These are phyloP conservation scores for Prunella fulvescens DNA, from an alignment of 2,113 vertebrate genomes.

Conservation along the genomic window DNA sequence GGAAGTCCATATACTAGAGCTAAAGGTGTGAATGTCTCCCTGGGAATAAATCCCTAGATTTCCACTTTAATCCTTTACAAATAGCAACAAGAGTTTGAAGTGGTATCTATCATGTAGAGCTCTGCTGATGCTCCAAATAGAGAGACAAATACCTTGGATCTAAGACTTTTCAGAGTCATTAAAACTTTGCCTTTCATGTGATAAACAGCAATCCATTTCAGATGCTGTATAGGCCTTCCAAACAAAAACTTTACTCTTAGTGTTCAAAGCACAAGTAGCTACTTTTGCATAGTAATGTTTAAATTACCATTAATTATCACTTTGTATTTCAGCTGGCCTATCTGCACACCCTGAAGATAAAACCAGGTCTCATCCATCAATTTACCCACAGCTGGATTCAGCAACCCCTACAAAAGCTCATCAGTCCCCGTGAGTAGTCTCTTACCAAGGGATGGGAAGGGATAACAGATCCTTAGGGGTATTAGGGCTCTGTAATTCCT, in stretches of 20 bases:
- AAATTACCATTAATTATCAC: not conserved
- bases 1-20: not conserved
- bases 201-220: not conserved
- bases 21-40: not conserved
- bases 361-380: constrained; percentile 15
- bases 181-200: not conserved
- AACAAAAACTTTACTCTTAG: not conserved
- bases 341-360: constrained; percentile 30
- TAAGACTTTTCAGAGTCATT: not conserved
- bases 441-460: not conserved
- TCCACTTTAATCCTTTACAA: not conserved
- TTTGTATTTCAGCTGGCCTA: constrained; percentile 64
- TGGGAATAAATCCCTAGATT: not conserved
- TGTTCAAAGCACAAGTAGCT: not conserved
- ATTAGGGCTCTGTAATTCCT: not conserved
- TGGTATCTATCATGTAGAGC: not conserved
- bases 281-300: not conserved
- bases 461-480: not conserved
- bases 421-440: constrained; percentile 63
- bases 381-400: constrained; percentile 62
- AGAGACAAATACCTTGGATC: not conserved
- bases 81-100: not conserved
- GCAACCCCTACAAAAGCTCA: constrained; percentile 40
- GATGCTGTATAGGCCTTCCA: not conserved
- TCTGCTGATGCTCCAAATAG: not conserved